Conservation (phyloP, 2,888 invertebrate species). For the Rotaria socialis region DNA sequence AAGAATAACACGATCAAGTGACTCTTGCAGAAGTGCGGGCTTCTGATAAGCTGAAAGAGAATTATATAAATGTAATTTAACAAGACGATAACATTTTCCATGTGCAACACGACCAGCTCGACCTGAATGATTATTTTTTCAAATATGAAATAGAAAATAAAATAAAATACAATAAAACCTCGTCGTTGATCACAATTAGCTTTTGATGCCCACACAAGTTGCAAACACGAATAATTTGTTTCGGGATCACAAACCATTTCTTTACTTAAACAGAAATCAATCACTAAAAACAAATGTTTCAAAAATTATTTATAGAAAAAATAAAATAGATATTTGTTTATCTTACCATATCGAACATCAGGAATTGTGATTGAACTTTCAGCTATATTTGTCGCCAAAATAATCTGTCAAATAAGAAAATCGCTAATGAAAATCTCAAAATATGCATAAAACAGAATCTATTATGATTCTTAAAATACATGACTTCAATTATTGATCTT, state of each 20-base stretch:
- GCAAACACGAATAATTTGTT: conserved; percentile 75
- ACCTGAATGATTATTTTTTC: conserved; percentile 64
- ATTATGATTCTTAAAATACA: too few relatives aligned
- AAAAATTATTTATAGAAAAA: neutral
- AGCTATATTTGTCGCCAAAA: conserved; percentile 59
- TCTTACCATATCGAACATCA: conserved; percentile 59
- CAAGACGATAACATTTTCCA: conserved; percentile 73
- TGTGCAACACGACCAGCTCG: conserved; percentile 80
- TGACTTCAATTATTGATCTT: too few relatives aligned
- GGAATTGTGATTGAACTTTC: conserved; percentile 60
- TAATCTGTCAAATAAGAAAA: conserved; percentile 50
- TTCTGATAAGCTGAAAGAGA: conserved; percentile 54
- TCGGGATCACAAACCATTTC: conserved; percentile 70
- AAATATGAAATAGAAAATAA: neutral
- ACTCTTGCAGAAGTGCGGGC: conserved; percentile 54
- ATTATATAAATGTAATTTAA: conserved; percentile 54
- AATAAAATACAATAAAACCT: conserved; percentile 49
- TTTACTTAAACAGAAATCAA: conserved; percentile 89
- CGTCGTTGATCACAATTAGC: conserved; percentile 79
- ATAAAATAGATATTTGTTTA: neutral
- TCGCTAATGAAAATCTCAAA: neutral
- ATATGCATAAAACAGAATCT: too few relatives aligned
- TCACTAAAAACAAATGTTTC: conserved; percentile 63
- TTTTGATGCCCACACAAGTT: conserved; percentile 80
- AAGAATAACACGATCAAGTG: conserved; percentile 44